Conservation (phyloP, 2,888 invertebrate species). For the Fragum fragum region DNA sequence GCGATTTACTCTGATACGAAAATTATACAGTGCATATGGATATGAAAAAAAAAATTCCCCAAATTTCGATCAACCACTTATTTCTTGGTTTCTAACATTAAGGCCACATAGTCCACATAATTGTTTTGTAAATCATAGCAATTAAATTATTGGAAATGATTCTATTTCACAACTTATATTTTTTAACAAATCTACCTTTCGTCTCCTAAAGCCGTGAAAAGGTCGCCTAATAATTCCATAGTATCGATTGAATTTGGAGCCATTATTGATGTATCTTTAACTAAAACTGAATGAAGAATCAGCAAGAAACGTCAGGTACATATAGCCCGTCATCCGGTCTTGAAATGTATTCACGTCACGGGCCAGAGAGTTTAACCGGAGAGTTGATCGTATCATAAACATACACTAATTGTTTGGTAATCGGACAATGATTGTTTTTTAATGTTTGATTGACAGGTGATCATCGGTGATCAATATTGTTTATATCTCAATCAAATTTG, state of each 20-base stretch:
- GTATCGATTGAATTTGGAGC: background rate
- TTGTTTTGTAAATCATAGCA: too few relatives aligned
- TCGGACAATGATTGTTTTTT: constrained; percentile 21
- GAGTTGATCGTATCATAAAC: constrained; percentile 18
- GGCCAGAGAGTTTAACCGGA: too few relatives aligned
- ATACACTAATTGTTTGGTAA: constrained; percentile 17
- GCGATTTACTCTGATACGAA: background rate
- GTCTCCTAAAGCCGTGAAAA: background rate
- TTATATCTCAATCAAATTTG: constrained; percentile 17
- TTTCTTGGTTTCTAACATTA: too few relatives aligned
- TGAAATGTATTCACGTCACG: background rate
- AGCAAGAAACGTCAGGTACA: too few relatives aligned
- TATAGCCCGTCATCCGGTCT: background rate
- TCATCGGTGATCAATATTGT: constrained; percentile 24
- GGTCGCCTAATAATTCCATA: background rate
- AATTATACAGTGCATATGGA: too few relatives aligned
- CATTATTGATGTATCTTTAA: background rate
- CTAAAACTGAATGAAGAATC: background rate
- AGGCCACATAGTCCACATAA: too few relatives aligned
- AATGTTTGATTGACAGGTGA: constrained; percentile 24
- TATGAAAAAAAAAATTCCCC: too few relatives aligned
- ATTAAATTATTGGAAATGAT: too few relatives aligned
- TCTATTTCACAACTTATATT: too few relatives aligned
- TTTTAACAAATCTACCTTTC: background rate
- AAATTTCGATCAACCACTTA: too few relatives aligned